Base-by-base conservation (phyloP, 2,888 invertebrate genomes). In the Craniophora ligustri region DNA sequence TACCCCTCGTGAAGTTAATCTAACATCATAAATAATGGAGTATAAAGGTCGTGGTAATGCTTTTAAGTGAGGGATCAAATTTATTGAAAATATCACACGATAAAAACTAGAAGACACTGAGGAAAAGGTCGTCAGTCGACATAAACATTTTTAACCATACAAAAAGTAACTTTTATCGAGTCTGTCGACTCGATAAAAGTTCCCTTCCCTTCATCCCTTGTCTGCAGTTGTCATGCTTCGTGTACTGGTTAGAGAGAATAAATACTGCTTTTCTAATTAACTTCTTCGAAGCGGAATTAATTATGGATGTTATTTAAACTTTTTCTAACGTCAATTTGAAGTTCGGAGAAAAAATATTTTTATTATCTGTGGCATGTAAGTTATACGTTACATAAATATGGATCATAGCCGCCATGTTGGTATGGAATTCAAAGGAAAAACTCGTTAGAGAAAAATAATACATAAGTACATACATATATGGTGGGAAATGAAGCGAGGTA, bases 41-140 rank as follows among this genome's bases (percentile, higher is more conserved):
- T 59, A 58, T 45, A 71, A 66, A 71, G 73, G 62, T 68, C 73
- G 62, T 73, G 73, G 38, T 30, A 35, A 40, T 32, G 48, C 56
- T 23, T 70, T 13, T 26, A 48, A 42, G 19, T 58, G 21, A 49
- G 51, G 60, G 73, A 73, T 73, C 51, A 65, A 53, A n/a, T 46
- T 53, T 38, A 58, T 23, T 28, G 44, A 34, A 48, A 41, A 57
- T 38, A 40, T 64, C 51, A 58, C 41, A 36, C 26, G n/a, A 41
- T 51, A 68, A 61, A 61, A 68, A 61, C 2, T 40, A 8, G 6
- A 23, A 38, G 60, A 19, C 23, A 28, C 7, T 1, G 5, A 38
- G 14, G 8, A 23, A 42, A 50, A 64, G 41, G 39, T 18, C 18
- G 23, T 5, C 28, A 3, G 16, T 26, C 26, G 26, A 26, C 26